Base-by-base conservation (phyloP, 2,113 vertebrate species). In the Oreochromis aureus region DNA sequence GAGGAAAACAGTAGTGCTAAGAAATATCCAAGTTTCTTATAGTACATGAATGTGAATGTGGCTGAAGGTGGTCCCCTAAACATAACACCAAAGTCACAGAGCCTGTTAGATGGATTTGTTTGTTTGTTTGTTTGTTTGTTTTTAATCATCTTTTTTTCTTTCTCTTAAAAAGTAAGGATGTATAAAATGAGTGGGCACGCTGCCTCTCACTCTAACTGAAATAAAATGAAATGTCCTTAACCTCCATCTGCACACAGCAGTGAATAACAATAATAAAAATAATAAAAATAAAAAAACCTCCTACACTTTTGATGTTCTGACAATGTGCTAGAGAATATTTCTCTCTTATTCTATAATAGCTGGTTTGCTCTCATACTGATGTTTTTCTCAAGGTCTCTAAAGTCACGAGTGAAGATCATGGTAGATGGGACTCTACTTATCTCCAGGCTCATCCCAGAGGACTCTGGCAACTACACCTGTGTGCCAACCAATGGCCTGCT, bases 341-440 rank as follows among this genome's bases (percentile, higher is more conserved):
- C 59, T 61, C 30, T 54, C 32, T 81, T 66, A 76, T 76, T 93
- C 34, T 82, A 54, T 58, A 82, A 30, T 4, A 41, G 34, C 51
- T 3, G n/a, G 3, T 82, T 81, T 81, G 13, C 71, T 78, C 32
- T 12, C 15, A 27, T 81, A 6, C 55, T 69, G 18, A 80, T 91
- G 46, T 41, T 5, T 82, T 78, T 44, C 82, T 59, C 6, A 83
- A 99, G 98, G 90, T 96, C 91, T 87, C 96, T 99, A 56, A 98
- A 97, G 95, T 95, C 97, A 3, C 97, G 98, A 4, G 97, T 99
- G 61, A 98, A 97, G 44, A 94, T 99, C 84, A 95, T 98, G 96
- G 97, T 99, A 55, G 98, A 99, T 0, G 98, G 98, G 39, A 99
- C 98, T 32, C 97, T 99, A 10, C 92, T 97, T 85, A 96, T 99